A percentile compares a stretch with the other conserved stretches of the same genome.
phyloP scores from a whole-genome alignment of 64 coral and sea anemone genomes.

The Platygyra sinensis region DNA sequence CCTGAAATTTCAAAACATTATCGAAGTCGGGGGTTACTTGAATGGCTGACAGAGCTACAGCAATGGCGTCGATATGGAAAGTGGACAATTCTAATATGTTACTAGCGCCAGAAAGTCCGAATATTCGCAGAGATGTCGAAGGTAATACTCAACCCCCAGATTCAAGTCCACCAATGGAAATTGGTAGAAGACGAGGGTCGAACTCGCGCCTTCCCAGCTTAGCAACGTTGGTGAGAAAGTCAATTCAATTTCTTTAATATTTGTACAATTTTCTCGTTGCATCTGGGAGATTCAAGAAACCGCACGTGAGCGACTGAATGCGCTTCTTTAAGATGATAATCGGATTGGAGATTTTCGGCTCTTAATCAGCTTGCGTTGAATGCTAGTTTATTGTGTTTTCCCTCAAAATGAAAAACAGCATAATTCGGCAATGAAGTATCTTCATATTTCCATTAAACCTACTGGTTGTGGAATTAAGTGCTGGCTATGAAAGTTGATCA shows the following conservation, averaged over 20 bases:
- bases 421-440: no score
- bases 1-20: background rate
- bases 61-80: slow-evolving; percentile 1
- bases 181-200: slow-evolving; percentile 6
- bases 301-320: background rate
- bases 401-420: no score
- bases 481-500: no score
- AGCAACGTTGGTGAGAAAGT: slow-evolving; percentile 36
- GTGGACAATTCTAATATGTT: slow-evolving; percentile 1
- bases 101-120: background rate
- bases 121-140: slow-evolving; percentile 15
- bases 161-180: background rate
- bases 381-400: no score
- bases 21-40: background rate
- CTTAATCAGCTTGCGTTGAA: no score
- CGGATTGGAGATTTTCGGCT: no score
- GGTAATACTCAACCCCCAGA: background rate
- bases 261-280: background rate
- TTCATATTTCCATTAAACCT: no score
- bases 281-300: no score
- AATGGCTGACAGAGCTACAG: background rate
- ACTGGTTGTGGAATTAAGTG: no score
- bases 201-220: slow-evolving; percentile 30
- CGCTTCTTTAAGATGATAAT: background rate
- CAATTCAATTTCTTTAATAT: background rate